Evolutionary conservation across 2,113 vertebrate species (phyloP).

Genomic region (Scalopus aquaticus): DNA sequence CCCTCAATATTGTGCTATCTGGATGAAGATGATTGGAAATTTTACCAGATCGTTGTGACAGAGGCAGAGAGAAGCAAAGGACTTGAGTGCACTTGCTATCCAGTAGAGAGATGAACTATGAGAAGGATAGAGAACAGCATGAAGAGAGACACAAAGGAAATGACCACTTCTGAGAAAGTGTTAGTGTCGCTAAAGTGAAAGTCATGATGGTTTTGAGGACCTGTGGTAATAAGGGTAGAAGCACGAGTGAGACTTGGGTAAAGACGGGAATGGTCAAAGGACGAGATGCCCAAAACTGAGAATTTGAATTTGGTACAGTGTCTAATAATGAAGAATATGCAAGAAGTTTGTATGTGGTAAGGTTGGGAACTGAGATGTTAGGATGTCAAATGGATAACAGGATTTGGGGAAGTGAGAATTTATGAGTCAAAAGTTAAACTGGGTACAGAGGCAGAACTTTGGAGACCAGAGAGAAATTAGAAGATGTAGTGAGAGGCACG

Average conservation of each 20-base stretch:
- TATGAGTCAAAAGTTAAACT: not conserved
- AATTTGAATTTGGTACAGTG: not conserved
- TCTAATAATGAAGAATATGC: not conserved
- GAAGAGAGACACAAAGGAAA: not conserved
- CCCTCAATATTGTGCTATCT: not conserved
- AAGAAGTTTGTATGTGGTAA: not conserved
- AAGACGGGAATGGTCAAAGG: not conserved
- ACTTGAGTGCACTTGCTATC: not conserved
- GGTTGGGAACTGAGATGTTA: not conserved
- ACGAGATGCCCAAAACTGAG: not conserved
- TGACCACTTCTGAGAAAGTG: not conserved
- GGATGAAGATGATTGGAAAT: not conserved
- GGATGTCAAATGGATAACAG: not conserved
- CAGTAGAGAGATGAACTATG: not conserved
- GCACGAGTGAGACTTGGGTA: not conserved
- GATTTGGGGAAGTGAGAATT: not conserved
- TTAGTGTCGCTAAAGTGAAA: not conserved
- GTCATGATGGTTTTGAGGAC: not conserved
- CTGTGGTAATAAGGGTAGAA: not conserved
- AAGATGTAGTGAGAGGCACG: not conserved
- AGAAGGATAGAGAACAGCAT: not conserved
- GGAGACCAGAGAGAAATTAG: not conserved
- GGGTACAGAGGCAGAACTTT: not conserved
- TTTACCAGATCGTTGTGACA: not conserved
- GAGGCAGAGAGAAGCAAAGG: not conserved